Evolutionary conservation across 2,797 vertebrate genomes (phyloP), one percentile per base, ranked within the genome.

Genomic region (Dipus sagitta): DNA sequence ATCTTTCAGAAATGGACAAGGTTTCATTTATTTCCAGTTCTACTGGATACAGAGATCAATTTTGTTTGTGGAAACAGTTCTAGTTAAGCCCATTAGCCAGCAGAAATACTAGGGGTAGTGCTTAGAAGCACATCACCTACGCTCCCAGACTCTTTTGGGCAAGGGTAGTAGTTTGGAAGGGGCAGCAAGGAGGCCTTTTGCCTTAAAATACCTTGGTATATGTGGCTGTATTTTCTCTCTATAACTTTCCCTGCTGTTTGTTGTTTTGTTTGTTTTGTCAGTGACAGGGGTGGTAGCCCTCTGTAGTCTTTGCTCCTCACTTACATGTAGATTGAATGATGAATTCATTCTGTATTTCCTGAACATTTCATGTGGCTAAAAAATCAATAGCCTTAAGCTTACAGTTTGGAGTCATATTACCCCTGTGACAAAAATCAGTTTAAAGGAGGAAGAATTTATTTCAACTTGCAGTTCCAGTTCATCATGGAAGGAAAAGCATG

Each of bases 1-100:
- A 20, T 86, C 38, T 64, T 83, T 88, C 34, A 60, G 91, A 93
- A 77, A 38, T 67, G 79, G 52, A 28, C 24, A 42, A 6, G 23
- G 72, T 76, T 93, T 88, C 30, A 26, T 79, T 84, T 81, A 76
- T 62, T 88, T 54, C 30, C 32, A 62, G 42, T 42, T 90, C 76
- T 81, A 62, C 3, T 72, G 67, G 62, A 86, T 65, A 88, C 80
- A 93, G 71, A 74, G 28, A 92, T 72, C 47, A 54, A 0, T 30
- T 79, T 13, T 76, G 0, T 65, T 15, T 81, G 24, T 76, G 24
- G 79, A 86, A 94, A 82, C 30, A 72, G 11, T 71, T 92, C 32
- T 21, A 8, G n/a, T 95, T 52, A 83, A 78, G 70, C 47, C 81
- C 71, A 9, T 4, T 76, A 68, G 13, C 60, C 65, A 80, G 67